Base-by-base conservation (phyloP, 2,113 vertebrate species). In the Paradoxurus hermaphroditus region DNA sequence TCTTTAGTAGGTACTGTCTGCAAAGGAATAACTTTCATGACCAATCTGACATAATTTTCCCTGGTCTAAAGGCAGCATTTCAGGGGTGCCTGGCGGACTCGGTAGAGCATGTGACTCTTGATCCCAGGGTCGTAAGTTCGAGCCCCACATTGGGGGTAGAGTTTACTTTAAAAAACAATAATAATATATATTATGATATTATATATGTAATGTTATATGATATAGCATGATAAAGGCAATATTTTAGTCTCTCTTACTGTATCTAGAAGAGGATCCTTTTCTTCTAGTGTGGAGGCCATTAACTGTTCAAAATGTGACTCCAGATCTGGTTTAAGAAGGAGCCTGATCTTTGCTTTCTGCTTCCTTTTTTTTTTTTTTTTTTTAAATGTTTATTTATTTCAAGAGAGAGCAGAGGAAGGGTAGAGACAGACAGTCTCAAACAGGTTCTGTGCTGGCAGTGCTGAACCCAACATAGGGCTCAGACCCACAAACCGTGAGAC, bases 221-320 rank as follows among this genome's bases (percentile, higher is more conserved):
- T 59, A 59, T 23, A 59, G 56, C 9, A 3, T 59, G 2, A 73
- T 72, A 39, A 72, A 46, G 44, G 73, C 41, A 99, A 99, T 0
- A 99, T 99, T 98, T 99, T 99, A 59, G 99, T 99, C 98, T 99
- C 99, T n/a, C 99, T 97, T 34, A 99, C 98, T 0, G 99, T 99
- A 84, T 99, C 99, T 46, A 99, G 99, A 88, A 99, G 99, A 25
- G 99, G 98, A 98, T 99, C 99, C 87, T 99, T 98, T 98, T 99
- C 99, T 97, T 99, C 99, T 98, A 99, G 98, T 99, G 99, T 99
- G 93, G 99, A 99, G 56, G 99, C 99, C 99, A 99, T 99, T 95
- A 99, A 98, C 7, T 99, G 99, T 98, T 99, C 99, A 75, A 99
- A 99, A 98, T 99, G 99, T 44, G 99, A 99, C 98, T 99, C 99